phyloP scores from a whole-genome alignment of 2,113 vertebrate species.

The Pterophyllum scalare region DNA sequence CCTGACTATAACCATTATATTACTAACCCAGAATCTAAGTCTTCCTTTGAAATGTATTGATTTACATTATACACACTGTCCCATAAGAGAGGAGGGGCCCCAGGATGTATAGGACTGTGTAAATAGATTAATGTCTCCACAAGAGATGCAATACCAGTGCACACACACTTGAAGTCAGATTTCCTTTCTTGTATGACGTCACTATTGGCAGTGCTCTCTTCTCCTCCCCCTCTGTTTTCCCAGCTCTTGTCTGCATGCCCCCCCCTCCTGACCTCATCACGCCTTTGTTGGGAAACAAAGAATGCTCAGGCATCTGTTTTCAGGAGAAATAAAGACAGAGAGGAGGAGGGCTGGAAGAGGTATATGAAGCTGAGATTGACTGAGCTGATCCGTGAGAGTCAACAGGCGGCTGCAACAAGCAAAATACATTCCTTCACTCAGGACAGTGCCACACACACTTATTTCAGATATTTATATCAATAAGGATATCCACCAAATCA shows the following conservation, averaged over 20 bases:
- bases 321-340: slow-evolving; percentile 73
- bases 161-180: background rate
- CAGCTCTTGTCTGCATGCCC: slow-evolving; percentile 46
- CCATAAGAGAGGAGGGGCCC: background rate
- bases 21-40: background rate
- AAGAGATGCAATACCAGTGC: background rate
- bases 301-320: slow-evolving; percentile 77
- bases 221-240: slow-evolving; percentile 58
- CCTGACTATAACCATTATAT: background rate
- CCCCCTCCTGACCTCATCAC: slow-evolving; percentile 73
- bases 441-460: background rate
- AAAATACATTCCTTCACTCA: background rate
- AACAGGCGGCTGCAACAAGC: background rate
- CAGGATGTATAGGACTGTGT: background rate
- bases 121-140: background rate
- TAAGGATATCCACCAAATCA: background rate
- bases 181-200: slow-evolving; percentile 45
- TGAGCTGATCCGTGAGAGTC: slow-evolving; percentile 31
- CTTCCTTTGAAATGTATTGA: background rate
- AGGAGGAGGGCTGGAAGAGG: slow-evolving; percentile 35
- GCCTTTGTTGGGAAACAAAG: slow-evolving; percentile 81
- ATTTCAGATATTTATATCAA: background rate
- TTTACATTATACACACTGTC: background rate
- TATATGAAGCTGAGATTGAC: slow-evolving; percentile 22
- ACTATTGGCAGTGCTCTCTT: slow-evolving; percentile 26